Evolutionary conservation across 2,113 vertebrate genomes (phyloP), one percentile per base, ranked within the genome.

Genomic region (Poicephalus gulielmi): DNA sequence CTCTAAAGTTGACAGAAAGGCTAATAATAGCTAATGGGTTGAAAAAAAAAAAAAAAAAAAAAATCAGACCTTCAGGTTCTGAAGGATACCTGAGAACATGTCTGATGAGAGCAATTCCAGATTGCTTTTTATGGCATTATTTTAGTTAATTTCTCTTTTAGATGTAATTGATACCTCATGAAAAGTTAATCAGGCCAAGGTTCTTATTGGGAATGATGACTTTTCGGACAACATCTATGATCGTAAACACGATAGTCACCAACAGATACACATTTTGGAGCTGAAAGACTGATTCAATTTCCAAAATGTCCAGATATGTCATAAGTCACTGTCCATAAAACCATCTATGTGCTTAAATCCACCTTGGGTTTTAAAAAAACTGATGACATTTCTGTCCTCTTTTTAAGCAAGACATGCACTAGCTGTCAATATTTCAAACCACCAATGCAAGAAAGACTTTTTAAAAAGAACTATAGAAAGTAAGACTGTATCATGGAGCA

Each of bases 181-280:
- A 67, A 82, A 82, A 74, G 19, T 43, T 16, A 47, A 20, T 77
- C 44, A 60, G 35, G 17, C 7, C 44, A 52, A 69, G 7, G 3
- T 37, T 63, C 39, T 47, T 49, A 9, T 1, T 59, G 13, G 37
- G 50, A 73, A 89, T 19, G 12, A 52, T 14, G 39, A 44, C 16
- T 8, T 83, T 91, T 55, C 11, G 13, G 33, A 70, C 43, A 78
- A 67, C 66, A 68, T 62, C 80, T 66, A 7, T 37, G 73, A 60
- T 64, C 69, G 50, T 57, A 73, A 80, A 60, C 88, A 88, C 62
- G 87, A 85, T 10, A 59, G 62, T 83, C 78, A 66, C 75, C 93
- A 92, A 94, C 62, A 88, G 55, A 31, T 86, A 73, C 49, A 62
- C 37, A 77, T 95, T 86, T 85, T 53, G 75, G 69, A 35, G 37